Evolutionary conservation across 2,888 invertebrate genomes (phyloP).

Genomic region (Scaptomyza reducta): DNA sequence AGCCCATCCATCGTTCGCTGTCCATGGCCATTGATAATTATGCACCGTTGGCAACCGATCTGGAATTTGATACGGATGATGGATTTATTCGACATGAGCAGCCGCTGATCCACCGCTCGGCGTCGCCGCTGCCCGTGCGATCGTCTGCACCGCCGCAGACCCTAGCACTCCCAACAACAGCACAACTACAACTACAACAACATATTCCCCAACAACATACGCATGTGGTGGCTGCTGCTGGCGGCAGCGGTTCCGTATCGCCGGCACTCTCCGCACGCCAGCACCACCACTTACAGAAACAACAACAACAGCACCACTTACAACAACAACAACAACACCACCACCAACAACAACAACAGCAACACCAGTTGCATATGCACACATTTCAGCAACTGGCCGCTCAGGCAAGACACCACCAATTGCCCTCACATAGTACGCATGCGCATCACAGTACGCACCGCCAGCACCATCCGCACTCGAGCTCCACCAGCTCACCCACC

Average conservation of each 20-base stretch:
- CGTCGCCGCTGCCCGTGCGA: conserved; percentile 82
- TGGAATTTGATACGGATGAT: conserved; percentile 67
- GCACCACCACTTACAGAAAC: conserved; percentile 78
- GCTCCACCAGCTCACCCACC: conserved; percentile 81
- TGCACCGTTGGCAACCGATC: conserved; percentile 70
- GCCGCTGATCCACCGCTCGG: conserved; percentile 82
- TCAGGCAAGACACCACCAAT: conserved; percentile 76
- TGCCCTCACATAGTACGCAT: conserved; percentile 64
- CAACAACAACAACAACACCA: conserved; percentile 64
- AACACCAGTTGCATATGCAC: conserved; percentile 78
- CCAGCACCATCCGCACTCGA: conserved; percentile 74
- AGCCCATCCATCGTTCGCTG: conserved; percentile 84
- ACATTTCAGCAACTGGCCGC: conserved; percentile 78
- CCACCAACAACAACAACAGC: conserved; percentile 71
- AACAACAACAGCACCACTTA: conserved; percentile 51
- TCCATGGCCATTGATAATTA: conserved; percentile 85
- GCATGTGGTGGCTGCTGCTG: conserved; percentile 67
- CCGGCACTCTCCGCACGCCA: conserved; percentile 82
- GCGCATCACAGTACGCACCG: conserved; percentile 61
- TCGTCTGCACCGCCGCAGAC: conserved; percentile 83
- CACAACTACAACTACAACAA: conserved; percentile 64
- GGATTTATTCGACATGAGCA: conserved; percentile 81
- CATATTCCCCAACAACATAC: conserved; percentile 70
- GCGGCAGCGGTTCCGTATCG: conserved; percentile 81
- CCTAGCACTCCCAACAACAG: conserved; percentile 71